Conservation (phyloP, 2,888 invertebrate species). For the Pheosia tremula region DNA sequence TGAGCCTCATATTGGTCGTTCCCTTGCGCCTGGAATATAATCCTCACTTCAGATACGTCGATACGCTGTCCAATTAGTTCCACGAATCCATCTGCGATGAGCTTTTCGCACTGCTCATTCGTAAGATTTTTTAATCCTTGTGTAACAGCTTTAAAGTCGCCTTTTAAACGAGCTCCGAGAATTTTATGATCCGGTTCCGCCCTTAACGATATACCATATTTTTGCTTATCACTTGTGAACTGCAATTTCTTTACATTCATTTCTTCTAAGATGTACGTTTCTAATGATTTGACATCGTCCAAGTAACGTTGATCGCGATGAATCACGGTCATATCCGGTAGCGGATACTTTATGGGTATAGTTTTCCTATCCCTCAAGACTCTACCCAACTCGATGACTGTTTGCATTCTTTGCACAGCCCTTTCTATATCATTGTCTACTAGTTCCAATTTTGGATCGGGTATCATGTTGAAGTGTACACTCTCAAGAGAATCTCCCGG, state of each 20-base stretch:
- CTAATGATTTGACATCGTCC: slow-evolving; percentile 90
- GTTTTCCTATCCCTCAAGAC: slow-evolving; percentile 96
- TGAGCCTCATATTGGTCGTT: slow-evolving; percentile 94
- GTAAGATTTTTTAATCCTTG: slow-evolving; percentile 91
- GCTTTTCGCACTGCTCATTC: slow-evolving; percentile 91
- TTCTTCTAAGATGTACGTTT: slow-evolving; percentile 95
- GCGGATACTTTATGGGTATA: slow-evolving; percentile 97
- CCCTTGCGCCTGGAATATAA: slow-evolving; percentile 91
- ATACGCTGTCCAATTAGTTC: slow-evolving; percentile 90
- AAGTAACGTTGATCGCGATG: slow-evolving; percentile 92
- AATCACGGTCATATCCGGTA: slow-evolving; percentile 97
- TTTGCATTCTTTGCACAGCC: slow-evolving; percentile 96
- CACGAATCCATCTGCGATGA: slow-evolving; percentile 88
- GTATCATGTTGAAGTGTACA: slow-evolving; percentile 96
- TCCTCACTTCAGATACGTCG: slow-evolving; percentile 90
- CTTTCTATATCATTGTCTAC: slow-evolving; percentile 95
- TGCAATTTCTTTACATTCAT: slow-evolving; percentile 95
- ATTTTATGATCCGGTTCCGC: slow-evolving; percentile 98
- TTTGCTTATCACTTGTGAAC: slow-evolving; percentile 94
- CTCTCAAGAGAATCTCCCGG: slow-evolving; percentile 86
- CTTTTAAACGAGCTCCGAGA: slow-evolving; percentile 94
- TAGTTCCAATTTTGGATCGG: slow-evolving; percentile 87
- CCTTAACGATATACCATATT: slow-evolving; percentile 94
- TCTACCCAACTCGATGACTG: slow-evolving; percentile 96
- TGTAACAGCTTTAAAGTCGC: slow-evolving; percentile 94